phyloP scores from a whole-genome alignment of 1,140 invertebrate genomes.

The Philotrypesis tridentata region DNA sequence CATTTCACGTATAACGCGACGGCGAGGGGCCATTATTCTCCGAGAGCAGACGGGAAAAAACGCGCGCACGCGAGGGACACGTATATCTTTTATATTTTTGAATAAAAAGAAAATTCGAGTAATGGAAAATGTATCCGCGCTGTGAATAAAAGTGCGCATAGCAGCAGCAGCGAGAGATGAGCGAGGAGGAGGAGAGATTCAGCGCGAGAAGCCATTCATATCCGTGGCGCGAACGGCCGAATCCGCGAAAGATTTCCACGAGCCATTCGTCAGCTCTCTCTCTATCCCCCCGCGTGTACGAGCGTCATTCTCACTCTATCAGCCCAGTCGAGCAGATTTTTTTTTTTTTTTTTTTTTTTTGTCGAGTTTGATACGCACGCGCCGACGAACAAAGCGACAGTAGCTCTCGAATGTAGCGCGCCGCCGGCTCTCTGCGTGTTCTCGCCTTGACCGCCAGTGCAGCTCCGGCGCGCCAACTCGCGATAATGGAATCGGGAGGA shows the following conservation, averaged over 20 bases:
- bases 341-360: neutral
- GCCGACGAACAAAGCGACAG: no score
- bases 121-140: neutral
- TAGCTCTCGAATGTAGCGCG: neutral
- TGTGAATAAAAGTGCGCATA: constrained; percentile 10
- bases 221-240: neutral
- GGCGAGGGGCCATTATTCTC: no score
- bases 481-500: neutral
- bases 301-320: neutral
- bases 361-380: constrained; percentile 18
- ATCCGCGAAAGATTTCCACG: neutral
- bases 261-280: constrained; percentile 22
- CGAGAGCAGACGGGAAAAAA: no score
- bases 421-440: no score
- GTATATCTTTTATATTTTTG: no score
- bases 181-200: neutral
- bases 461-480: neutral
- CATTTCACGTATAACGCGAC: no score
- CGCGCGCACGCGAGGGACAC: no score
- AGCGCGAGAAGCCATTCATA: constrained; percentile 11
- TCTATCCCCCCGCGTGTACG: neutral
- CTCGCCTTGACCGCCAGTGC: no score
- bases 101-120: neutral
- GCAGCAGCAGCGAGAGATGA: no score
- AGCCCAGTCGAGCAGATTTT: neutral